Base-by-base conservation (phyloP, 2,888 invertebrate species). In the Nymphalis urticae region DNA sequence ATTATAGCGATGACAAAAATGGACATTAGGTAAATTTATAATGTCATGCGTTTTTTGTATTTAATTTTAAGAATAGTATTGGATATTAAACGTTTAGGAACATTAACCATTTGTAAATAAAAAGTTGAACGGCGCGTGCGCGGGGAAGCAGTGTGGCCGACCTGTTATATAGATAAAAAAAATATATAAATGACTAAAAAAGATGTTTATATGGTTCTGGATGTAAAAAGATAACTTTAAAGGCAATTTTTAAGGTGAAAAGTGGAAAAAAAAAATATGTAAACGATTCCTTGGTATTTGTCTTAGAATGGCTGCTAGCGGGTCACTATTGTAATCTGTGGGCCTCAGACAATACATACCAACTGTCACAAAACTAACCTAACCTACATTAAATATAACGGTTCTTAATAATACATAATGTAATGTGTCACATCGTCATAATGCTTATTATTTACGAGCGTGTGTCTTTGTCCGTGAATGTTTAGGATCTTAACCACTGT, bases 31-130 rank as follows among this genome's bases (percentile, higher is more conserved):
- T 92, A 89, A 92, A 88, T 89, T 90, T 93, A 92, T 91, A 89
- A 82, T 87, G 91, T 90, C 92, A 90, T 90, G 85, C 90, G 89
- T 93, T 93, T 93, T 93, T 93, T 92, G 92, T 93, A 93, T 93
- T 91, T 93, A 93, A 92, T 93, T 93, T 93, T 93, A 93, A 93
- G 93, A 90, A 91, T 93, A 93, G 93, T 85, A 88, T 93, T 90
- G 94, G 90, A 88, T 94, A 94, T 93, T 91, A 93, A 94, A 94
- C 91, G 89, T 94, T 95, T 94, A 95, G 94, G 94, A 93, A 88
- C 94, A 94, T 94, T 94, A 94, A 94, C 94, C 94, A 94, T 94
- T 94, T 95, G 95, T 95, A 95, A 93, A 93, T 93, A 95, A 89
- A 86, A 90, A 88, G 87, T 85, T 86, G 84, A 84, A 74, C 80